Percentiles rank a stretch among this genome's conserved stretches.
Conservation (phyloP, 2,888 invertebrate genomes). For the Timandra comae region DNA sequence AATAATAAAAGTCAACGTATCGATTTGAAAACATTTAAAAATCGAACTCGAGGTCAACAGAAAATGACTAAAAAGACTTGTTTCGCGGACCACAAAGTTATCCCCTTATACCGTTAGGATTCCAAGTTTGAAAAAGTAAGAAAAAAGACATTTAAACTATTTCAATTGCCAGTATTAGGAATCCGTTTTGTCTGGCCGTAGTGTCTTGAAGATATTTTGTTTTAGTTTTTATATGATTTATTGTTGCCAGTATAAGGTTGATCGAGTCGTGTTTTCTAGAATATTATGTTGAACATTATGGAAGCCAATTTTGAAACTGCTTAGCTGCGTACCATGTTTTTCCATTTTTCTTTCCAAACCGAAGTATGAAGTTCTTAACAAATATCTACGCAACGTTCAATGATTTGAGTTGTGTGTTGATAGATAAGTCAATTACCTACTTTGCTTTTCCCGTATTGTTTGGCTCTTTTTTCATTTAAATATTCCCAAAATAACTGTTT, state of each 20-base stretch:
- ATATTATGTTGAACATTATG: no score
- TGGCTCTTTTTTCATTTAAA: no score
- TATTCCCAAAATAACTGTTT: background rate
- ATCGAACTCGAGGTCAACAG: constrained; percentile 61
- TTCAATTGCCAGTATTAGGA: constrained; percentile 74
- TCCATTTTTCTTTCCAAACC: no score
- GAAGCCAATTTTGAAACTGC: no score
- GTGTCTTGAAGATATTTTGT: constrained; percentile 29
- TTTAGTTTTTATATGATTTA: constrained; percentile 5
- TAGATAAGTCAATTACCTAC: no score
- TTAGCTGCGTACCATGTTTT: no score
- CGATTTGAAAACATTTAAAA: constrained; percentile 27
- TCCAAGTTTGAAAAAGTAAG: constrained; percentile 57
- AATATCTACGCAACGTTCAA: no score
- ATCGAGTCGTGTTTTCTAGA: no score
- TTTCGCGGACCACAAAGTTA: constrained; percentile 58
- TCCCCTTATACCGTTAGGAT: constrained; percentile 71
- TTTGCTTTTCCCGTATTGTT: no score
- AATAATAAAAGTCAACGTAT: background rate
- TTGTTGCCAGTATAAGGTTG: no score
- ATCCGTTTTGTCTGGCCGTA: constrained; percentile 68
- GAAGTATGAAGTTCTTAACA: background rate
- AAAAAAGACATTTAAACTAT: constrained; percentile 66
- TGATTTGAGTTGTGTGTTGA: no score
- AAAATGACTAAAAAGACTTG: constrained; percentile 57